Percentiles rank a stretch among this genome's conserved stretches.
These are phyloP conservation scores for Chinchilla lanigera DNA, from an alignment of 2,113 vertebrate species.

Conservation along the genomic window DNA sequence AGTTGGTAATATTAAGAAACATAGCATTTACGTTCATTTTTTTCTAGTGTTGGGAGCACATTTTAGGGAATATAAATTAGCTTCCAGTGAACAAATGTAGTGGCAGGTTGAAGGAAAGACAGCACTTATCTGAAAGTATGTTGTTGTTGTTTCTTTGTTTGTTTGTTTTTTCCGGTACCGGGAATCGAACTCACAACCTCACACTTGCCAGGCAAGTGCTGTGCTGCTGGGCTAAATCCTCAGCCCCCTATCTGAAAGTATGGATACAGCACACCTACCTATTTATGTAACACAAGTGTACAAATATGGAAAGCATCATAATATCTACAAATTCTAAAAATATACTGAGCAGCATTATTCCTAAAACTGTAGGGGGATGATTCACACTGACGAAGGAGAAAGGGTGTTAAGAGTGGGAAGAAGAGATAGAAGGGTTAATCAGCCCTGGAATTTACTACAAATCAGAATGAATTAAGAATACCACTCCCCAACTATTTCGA, in stretches of 20 bases:
- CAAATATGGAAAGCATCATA: not conserved
- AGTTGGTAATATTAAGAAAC: not conserved
- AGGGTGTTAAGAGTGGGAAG: not conserved
- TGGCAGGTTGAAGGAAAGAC: not conserved
- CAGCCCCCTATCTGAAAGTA: not conserved
- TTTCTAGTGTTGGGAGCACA: not conserved
- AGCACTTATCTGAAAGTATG: not conserved
- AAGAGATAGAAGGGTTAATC: not conserved
- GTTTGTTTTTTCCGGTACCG: too few relatives aligned
- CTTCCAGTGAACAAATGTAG: not conserved
- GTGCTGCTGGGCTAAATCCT: too few relatives aligned
- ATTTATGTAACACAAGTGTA: not conserved
- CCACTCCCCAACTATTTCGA: not conserved
- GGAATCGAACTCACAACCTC: too few relatives aligned
- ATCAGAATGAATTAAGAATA: not conserved
- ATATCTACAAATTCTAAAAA: not conserved
- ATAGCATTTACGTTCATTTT: not conserved
- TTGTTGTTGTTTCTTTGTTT: too few relatives aligned
- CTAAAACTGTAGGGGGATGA: not conserved
- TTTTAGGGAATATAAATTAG: conserved; percentile 30
- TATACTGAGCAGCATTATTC: not conserved
- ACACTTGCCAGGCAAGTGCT: too few relatives aligned
- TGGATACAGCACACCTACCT: not conserved
- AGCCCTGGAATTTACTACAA: not conserved
- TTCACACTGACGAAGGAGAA: not conserved